A percentile compares a stretch with the other conserved stretches of the same genome.
phyloP scores from a whole-genome alignment of 1,140 invertebrate genomes.

The Drosophila elegans region DNA sequence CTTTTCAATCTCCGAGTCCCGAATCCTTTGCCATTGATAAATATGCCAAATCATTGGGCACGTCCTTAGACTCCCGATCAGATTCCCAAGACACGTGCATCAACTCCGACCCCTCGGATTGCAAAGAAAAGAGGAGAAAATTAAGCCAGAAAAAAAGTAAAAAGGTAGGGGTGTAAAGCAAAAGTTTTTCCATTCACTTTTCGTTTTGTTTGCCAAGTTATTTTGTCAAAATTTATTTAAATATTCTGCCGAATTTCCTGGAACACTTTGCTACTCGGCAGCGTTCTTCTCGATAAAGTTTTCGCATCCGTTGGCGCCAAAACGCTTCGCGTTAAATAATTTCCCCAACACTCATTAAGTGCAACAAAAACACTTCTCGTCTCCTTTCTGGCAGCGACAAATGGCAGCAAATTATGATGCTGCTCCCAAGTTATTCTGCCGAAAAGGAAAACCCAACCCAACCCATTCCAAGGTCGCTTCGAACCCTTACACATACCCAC shows the following conservation, averaged over 20 bases:
- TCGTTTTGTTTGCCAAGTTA: constrained; percentile 54
- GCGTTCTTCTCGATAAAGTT: constrained; percentile 1
- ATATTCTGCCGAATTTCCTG: constrained; percentile 57
- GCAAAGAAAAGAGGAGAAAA: constrained; percentile 27
- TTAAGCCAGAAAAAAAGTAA: constrained; percentile 3
- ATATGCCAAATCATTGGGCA: constrained; percentile 57
- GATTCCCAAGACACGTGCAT: constrained; percentile 31
- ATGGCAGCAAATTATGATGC: constrained; percentile 71
- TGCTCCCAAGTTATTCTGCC: constrained; percentile 1
- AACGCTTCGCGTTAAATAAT: constrained; percentile 73
- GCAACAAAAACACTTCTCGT: constrained; percentile 49
- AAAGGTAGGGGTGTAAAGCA: constrained; percentile 1
- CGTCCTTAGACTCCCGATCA: constrained; percentile 41
- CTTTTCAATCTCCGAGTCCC: constrained; percentile 28
- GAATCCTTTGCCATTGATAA: constrained; percentile 33
- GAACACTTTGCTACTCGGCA: constrained; percentile 8
- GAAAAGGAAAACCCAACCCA: not conserved
- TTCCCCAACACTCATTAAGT: constrained; percentile 67
- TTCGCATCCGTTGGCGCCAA: not conserved
- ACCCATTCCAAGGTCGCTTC: not conserved
- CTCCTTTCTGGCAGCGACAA: constrained; percentile 50
- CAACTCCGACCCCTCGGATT: constrained; percentile 7
- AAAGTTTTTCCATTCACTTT: constrained; percentile 65
- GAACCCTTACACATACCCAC: constrained; percentile 7
- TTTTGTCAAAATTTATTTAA: constrained; percentile 70